Evolutionary conservation across 2,797 vertebrate genomes (phyloP).

Genomic region (Bradypodion pumilum): DNA sequence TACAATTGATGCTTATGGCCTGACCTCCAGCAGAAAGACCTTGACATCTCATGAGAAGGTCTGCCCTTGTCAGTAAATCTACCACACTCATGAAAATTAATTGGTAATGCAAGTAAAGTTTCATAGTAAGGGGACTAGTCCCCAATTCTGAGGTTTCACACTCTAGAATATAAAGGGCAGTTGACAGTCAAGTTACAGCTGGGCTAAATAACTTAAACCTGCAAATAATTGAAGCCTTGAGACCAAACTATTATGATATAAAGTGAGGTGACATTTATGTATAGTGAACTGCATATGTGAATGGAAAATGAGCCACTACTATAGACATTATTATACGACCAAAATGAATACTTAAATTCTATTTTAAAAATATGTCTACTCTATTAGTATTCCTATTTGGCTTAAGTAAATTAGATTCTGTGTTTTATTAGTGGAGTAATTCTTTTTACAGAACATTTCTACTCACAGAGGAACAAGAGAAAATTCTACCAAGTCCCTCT

Average conservation of each 20-base stretch:
- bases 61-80: background rate
- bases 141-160: slow-evolving; percentile 3
- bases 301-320: background rate
- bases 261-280: background rate
- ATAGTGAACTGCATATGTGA: background rate
- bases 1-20: slow-evolving; percentile 10
- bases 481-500: background rate
- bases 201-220: slow-evolving; percentile 2
- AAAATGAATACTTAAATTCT: background rate
- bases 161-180: slow-evolving; percentile 1
- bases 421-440: background rate
- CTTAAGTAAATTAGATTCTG: background rate
- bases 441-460: background rate
- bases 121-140: slow-evolving; percentile 16
- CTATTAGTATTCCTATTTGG: background rate
- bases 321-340: background rate
- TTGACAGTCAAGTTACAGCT: background rate
- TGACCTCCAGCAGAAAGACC: background rate
- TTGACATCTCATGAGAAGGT: slow-evolving; percentile 2
- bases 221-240: background rate
- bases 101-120: slow-evolving; percentile 4
- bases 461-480: background rate
- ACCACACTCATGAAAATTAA: slow-evolving; percentile 12
- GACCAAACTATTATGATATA: background rate
- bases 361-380: background rate